Percentiles rank a stretch among this genome's conserved stretches.
Conservation (phyloP, 2,888 invertebrate species). For the Oeneis ivallda region DNA sequence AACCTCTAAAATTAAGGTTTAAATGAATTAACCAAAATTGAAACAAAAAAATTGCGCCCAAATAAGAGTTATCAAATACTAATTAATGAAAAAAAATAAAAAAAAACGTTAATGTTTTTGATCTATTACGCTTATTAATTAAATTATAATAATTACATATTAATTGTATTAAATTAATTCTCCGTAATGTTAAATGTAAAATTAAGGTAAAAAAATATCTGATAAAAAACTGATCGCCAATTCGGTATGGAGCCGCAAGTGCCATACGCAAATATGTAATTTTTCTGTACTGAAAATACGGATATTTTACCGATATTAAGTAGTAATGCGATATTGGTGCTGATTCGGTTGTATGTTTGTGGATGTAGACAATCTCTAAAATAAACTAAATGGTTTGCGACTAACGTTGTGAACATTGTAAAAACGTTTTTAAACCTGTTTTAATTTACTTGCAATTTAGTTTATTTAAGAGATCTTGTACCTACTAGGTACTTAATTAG, state of each 20-base stretch:
- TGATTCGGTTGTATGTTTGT: too few relatives aligned
- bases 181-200: slow-evolving; percentile 58
- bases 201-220: not conserved
- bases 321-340: too few relatives aligned
- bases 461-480: too few relatives aligned
- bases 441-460: too few relatives aligned
- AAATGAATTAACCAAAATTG: slow-evolving; percentile 19
- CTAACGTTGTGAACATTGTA: too few relatives aligned
- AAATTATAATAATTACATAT: slow-evolving; percentile 58
- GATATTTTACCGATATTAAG: too few relatives aligned
- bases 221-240: not conserved
- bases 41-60: slow-evolving; percentile 27
- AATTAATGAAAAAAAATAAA: slow-evolving; percentile 37
- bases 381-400: too few relatives aligned
- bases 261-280: too few relatives aligned
- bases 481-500: too few relatives aligned
- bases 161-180: slow-evolving; percentile 72
- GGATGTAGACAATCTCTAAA: too few relatives aligned
- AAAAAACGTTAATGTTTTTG: slow-evolving; percentile 76
- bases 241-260: not conserved
- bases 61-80: slow-evolving; percentile 36
- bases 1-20: slow-evolving; percentile 5
- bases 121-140: slow-evolving; percentile 82
- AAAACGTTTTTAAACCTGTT: too few relatives aligned
- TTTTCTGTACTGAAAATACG: too few relatives aligned